phyloP scores from a whole-genome alignment of 1,140 invertebrate genomes.

The Pinna nobilis region DNA sequence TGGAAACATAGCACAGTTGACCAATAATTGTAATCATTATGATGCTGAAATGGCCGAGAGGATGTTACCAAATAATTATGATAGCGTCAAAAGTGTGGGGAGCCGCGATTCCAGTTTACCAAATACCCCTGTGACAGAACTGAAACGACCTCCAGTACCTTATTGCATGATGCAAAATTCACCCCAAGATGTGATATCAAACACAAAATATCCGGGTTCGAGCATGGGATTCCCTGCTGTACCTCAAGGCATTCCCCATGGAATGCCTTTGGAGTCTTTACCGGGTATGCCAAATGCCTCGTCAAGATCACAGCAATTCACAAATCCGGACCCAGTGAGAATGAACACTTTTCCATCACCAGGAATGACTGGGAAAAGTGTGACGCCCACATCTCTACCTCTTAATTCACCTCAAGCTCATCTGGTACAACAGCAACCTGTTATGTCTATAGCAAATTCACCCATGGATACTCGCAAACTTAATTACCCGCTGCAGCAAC shows the following conservation, averaged over 20 bases:
- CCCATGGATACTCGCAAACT: not conserved
- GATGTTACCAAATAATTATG: slow-evolving; percentile 6
- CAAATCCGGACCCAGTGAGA: slow-evolving; percentile 4
- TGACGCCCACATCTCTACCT: slow-evolving; percentile 9
- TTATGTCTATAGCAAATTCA: not conserved
- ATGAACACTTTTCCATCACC: slow-evolving; percentile 14
- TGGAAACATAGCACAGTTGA: not conserved
- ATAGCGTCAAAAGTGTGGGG: not conserved
- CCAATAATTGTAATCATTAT: slow-evolving; percentile 14
- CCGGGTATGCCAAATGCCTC: slow-evolving; percentile 31
- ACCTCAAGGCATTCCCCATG: slow-evolving; percentile 47
- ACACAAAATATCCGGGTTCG: not conserved
- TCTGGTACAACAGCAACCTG: slow-evolving; percentile 5
- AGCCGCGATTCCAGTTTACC: not conserved
- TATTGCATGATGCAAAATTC: slow-evolving; percentile 8
- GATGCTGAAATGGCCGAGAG: slow-evolving; percentile 3
- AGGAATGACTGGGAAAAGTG: slow-evolving; percentile 4
- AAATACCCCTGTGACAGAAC: not conserved
- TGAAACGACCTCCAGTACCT: not conserved
- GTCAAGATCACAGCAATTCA: slow-evolving; percentile 8
- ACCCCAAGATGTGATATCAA: not conserved
- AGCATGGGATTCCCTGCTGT: slow-evolving; percentile 24
- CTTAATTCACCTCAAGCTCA: slow-evolving; percentile 4
- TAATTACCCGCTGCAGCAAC: not conserved
- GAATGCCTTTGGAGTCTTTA: slow-evolving; percentile 27